Evolutionary conservation across 2,113 vertebrate species (phyloP), one percentile per base, ranked within the genome.

Genomic region (Mixornis gularis): DNA sequence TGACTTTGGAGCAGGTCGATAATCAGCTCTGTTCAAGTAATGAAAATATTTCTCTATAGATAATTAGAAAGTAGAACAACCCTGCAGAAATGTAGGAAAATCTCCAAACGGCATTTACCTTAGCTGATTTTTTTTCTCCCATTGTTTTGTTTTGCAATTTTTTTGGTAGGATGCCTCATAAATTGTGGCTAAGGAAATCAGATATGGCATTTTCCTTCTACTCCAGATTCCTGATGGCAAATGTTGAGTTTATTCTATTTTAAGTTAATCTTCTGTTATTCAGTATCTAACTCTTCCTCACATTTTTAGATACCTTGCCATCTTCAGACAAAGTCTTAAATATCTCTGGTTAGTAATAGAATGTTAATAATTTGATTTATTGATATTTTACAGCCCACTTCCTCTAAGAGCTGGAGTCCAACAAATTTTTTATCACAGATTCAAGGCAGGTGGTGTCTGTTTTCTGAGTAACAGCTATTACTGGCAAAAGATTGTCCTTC

Each of bases 381-480:
- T 72, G 78, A 55, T 36, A 71, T 79, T 85, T 91, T 77, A 90
- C 34, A 94, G 30, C 13, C 32, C 38, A 53, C 70, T 92, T 29
- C 55, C 16, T 86, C 43, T 64, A 66, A 77, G 27, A 3, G 3
- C 26, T 70, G 24, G 20, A 86, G 21, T 84, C 40, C 27, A 41
- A 82, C 65, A 80, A 80, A 30, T 71, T 90, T 92, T 94, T 92
- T 90, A 69, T 89, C 41, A 65, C n/a, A 70, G 40, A 85, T 74
- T 88, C 62, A 86, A 92, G 87, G 77, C 77, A 92, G 43, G 34
- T 79, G 85, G 81, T 93, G 73, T 80, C 79, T 89, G 79, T 93
- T 96, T 90, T 85, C 62, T 93, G 87, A 95, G 73, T 92, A 95
- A 95, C 82, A 88, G 80, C 70, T 87, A 80, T 90, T 96, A 89